Evolutionary conservation across 2,797 vertebrate species (phyloP).

Genomic region (Pseudotriccus pelzelni): DNA sequence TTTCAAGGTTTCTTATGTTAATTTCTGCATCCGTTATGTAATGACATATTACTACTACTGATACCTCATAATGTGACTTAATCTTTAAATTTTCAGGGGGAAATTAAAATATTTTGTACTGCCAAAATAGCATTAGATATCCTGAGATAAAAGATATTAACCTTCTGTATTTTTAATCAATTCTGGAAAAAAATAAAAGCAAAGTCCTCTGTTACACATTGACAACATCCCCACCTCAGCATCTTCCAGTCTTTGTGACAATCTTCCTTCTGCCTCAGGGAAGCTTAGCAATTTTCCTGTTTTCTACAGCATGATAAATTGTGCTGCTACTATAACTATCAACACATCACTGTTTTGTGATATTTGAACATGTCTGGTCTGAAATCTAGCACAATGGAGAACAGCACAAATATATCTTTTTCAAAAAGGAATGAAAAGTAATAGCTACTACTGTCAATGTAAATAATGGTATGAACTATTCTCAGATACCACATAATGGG

Average conservation of each 20-base stretch:
- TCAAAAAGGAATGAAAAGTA: background rate
- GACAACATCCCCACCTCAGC: background rate
- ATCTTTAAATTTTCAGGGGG: background rate
- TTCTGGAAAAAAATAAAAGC: background rate
- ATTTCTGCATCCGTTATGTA: background rate
- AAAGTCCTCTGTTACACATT: background rate
- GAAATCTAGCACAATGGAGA: background rate
- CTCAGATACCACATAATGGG: background rate
- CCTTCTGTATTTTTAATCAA: background rate
- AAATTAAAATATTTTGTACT: background rate
- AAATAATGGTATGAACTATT: background rate
- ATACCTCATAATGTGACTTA: background rate
- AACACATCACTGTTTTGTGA: background rate
- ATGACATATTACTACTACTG: background rate
- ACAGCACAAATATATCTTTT: background rate
- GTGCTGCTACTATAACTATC: background rate
- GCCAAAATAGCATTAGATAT: background rate
- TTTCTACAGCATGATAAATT: background rate
- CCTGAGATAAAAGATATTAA: background rate
- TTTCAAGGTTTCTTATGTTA: background rate
- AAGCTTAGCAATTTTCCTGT: background rate
- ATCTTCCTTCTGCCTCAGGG: background rate
- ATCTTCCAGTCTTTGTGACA: background rate
- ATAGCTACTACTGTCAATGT: background rate
- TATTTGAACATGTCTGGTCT: background rate